Evolutionary conservation across 2,797 vertebrate genomes (phyloP), one percentile per base, ranked within the genome.

Genomic region (Microctenopoma lineatum): DNA sequence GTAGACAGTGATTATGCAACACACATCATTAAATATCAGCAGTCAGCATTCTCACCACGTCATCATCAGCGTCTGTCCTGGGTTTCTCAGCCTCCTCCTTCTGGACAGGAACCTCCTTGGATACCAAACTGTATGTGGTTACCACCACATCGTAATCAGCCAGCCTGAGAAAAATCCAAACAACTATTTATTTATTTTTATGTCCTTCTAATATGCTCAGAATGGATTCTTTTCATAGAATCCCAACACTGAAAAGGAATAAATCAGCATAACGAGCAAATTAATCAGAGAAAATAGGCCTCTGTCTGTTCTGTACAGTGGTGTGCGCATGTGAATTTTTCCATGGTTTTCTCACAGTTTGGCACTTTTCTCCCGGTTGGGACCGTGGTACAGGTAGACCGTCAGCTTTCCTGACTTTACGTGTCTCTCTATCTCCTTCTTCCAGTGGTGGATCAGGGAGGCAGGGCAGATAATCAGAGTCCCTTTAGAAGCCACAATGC

Each of bases 361-460:
- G 5, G 95, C 89, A 2, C 86, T 93, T 13, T 70, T 96, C 59
- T 95, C 93, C 11, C 98, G 81, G 80, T 91, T 95, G 46, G 96
- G 76, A 0, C 97, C 97, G 0, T 99, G 97, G 86, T 99, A 98
- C 69, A 99, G 91, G 70, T 42, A 97, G 38, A 98, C 92, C 9
- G 87, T 94, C 52, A 98, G 90, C 42, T 45, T 92, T 62, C 84
- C 91, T 9, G 9, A 75, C 75, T 77, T 88, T 16, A 99, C 95
- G 0, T 53, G 92, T 79, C 87, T 94, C 10, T 97, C 95, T 4
- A 98, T 93, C 90, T 99, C 97, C 6, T 94, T 97, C 89, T 96
- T 96, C 97, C 98, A 99, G 57, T 99, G 97, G 81, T 99, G 96
- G 71, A 99, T 66, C 85, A 99, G 93, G 13, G 97, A 98, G 55